Evolutionary conservation across 2,888 invertebrate genomes (phyloP).

Genomic region (Dryobotodes eremita): DNA sequence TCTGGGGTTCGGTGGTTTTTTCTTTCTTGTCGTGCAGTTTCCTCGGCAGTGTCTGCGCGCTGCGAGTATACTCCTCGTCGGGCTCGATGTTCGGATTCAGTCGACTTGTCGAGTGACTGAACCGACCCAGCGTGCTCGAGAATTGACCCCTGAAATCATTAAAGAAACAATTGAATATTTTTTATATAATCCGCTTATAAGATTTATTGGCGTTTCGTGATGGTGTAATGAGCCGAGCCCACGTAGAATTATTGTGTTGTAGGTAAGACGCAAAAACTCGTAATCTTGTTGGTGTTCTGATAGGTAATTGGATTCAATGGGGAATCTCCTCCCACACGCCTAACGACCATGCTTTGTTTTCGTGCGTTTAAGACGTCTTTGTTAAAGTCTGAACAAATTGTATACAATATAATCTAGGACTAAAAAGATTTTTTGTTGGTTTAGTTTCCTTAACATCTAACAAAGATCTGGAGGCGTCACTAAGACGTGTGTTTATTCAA

Average conservation of each 20-base stretch:
- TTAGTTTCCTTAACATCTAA: neutral
- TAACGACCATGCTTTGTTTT: slow-evolving; percentile 85
- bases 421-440: neutral
- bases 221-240: slow-evolving; percentile 77
- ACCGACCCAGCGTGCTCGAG: slow-evolving; percentile 94
- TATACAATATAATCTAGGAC: slow-evolving; percentile 20
- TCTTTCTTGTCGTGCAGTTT: slow-evolving; percentile 90
- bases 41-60: slow-evolving; percentile 95
- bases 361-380: slow-evolving; percentile 72
- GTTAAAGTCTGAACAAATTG: slow-evolving; percentile 54
- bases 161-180: slow-evolving; percentile 71
- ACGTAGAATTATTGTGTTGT: slow-evolving; percentile 82
- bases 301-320: slow-evolving; percentile 86
- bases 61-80: slow-evolving; percentile 90
- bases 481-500: slow-evolving; percentile 6
- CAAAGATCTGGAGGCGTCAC: slow-evolving; percentile 8
- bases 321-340: slow-evolving; percentile 84
- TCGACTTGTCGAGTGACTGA: slow-evolving; percentile 95
- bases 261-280: slow-evolving; percentile 82
- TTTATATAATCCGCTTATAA: slow-evolving; percentile 68
- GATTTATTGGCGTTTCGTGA: slow-evolving; percentile 77
- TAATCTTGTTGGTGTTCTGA: slow-evolving; percentile 79
- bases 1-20: slow-evolving; percentile 80
- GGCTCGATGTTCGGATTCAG: slow-evolving; percentile 90
- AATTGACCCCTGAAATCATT: slow-evolving; percentile 92